These are phyloP conservation scores for Tipula vernalis DNA, from an alignment of 2,888 invertebrate genomes.

Conservation along the genomic window DNA sequence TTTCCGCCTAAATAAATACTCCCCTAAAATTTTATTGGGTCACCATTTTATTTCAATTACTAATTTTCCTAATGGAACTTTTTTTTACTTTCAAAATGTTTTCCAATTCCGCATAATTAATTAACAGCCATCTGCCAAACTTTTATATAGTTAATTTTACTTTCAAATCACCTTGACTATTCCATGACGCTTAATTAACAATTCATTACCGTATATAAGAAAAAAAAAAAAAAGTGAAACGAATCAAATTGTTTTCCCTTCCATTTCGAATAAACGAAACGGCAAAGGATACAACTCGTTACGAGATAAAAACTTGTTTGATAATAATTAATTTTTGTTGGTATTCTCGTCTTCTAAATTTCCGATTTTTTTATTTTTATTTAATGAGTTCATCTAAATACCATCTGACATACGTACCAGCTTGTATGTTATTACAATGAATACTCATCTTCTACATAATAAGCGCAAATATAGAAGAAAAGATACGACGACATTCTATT, in stretches of 20 bases:
- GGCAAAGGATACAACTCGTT: background rate
- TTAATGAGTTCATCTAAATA: background rate
- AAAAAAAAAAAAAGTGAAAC: background rate
- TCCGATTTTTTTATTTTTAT: background rate
- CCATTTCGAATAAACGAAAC: background rate
- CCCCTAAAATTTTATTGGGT: background rate
- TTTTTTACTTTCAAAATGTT: background rate
- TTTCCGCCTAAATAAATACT: background rate
- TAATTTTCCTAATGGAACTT: background rate
- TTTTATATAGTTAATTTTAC: background rate
- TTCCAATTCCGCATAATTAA: background rate
- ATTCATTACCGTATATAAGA: background rate
- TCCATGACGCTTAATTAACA: background rate
- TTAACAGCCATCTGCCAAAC: background rate
- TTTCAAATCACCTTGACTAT: background rate
- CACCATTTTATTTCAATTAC: background rate
- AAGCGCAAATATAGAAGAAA: background rate
- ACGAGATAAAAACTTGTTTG: background rate
- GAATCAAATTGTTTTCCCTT: background rate
- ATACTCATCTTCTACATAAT: background rate
- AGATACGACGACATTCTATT: background rate
- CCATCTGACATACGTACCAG: background rate
- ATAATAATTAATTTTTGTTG: background rate
- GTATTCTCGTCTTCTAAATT: background rate
- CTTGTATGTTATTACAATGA: background rate